Base-by-base conservation (phyloP, 2,797 vertebrate species). In the Platyrinchus mystaceus region DNA sequence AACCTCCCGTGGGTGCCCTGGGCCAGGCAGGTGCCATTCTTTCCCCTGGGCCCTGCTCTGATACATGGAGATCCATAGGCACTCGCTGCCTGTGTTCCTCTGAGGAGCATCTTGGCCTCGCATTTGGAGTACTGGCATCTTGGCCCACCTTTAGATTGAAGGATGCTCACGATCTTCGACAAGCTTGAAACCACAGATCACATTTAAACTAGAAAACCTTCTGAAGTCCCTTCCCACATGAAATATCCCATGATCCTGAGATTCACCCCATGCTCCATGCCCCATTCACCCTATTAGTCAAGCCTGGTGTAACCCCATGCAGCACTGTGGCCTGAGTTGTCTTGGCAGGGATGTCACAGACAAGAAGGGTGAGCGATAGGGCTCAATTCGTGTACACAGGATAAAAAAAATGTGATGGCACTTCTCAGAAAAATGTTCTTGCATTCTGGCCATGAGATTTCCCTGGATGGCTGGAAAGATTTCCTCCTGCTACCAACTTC, bases 221-320 rank as follows among this genome's bases (percentile, higher is more conserved):
- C 50, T 22, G 36, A 52, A 28, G 23, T 24, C 37, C 20, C 30
- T 70, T 52, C 39, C 26, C 34, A 36, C 18, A 32, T 0, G 2
- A 71, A 66, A 46, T 36, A 66, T 9, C 39, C 39, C 7, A 1
- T 8, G 7, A 52, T 32, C 17, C 49, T 36, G 55, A 24, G 39
- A n/a, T 69, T 37, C 19, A 10, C 13, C 19, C 59, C 8, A 4
- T 0, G 0, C 23, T 20, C 24, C 44, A 74, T 17, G 59, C 16
- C 12, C n/a, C 12, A 9, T 20, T 52, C 0, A 0, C n/a, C 27
- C 44, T 4, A 1, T 21, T 36, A 16, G 64, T n/a, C 36, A 55
- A 92, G 26, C 18, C 34, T 9, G 3, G 30, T 1, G 3, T 26
- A 64, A 60, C 11, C 7, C 28, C 6, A 2, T 7, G 39, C 9